Evolutionary conservation across 2,113 vertebrate genomes (phyloP).

Genomic region (Bubo bubo): DNA sequence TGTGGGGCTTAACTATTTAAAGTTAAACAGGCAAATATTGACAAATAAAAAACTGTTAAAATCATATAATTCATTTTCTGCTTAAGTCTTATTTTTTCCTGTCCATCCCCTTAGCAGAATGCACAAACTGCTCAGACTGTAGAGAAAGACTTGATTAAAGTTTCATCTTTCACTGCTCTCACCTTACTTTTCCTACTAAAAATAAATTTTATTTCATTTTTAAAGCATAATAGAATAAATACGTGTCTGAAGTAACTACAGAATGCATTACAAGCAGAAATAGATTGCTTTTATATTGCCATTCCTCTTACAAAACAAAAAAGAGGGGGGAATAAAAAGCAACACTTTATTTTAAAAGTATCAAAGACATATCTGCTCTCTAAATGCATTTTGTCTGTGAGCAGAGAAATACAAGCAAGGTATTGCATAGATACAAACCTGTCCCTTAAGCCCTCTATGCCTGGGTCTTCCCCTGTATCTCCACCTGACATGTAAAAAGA

Average conservation of each 20-base stretch:
- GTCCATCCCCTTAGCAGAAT: not conserved
- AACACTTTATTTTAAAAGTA: not conserved
- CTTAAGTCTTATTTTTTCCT: not conserved
- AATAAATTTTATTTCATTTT: not conserved
- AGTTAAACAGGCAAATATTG: not conserved
- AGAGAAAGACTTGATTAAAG: not conserved
- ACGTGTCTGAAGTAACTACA: not conserved
- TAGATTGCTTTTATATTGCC: not conserved
- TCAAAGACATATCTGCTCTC: not conserved
- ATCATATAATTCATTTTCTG: not conserved
- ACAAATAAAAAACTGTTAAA: conserved; percentile 31
- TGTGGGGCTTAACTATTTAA: not conserved
- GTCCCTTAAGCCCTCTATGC: not conserved
- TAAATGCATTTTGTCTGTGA: not conserved
- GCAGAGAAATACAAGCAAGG: not conserved
- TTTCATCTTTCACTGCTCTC: not conserved
- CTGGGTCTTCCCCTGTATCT: not conserved
- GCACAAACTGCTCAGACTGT: not conserved
- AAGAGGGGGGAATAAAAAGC: rapidly evolving
- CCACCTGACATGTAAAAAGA: not conserved
- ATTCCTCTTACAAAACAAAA: not conserved
- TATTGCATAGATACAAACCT: not conserved
- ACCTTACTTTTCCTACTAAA: not conserved
- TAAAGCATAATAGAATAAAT: not conserved
- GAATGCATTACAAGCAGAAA: not conserved